Percentiles rank a stretch among this genome's conserved stretches.
Evolutionary conservation across 1,140 invertebrate species (phyloP).

Genomic region (Uloborus diversus): DNA sequence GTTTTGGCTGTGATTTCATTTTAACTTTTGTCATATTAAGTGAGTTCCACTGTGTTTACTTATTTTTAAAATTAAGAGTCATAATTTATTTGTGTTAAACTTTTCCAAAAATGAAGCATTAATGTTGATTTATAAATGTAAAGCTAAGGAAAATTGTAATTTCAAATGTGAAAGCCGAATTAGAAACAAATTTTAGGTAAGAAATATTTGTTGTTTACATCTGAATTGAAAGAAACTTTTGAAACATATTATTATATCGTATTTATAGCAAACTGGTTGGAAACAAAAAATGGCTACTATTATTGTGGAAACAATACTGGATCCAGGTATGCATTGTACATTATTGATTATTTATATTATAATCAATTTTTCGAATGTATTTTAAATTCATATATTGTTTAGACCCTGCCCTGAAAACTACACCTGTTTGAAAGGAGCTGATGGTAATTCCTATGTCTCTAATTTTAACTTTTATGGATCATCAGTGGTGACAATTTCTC

Average conservation of each 20-base stretch:
- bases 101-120: too few relatives aligned
- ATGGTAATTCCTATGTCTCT: constrained; percentile 41
- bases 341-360: neutral
- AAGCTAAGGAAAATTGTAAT: too few relatives aligned
- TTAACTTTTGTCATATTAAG: too few relatives aligned
- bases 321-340: constrained; percentile 12
- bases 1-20: too few relatives aligned
- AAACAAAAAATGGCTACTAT: constrained; percentile 43
- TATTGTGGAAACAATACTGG: constrained; percentile 47
- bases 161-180: too few relatives aligned
- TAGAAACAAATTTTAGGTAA: too few relatives aligned
- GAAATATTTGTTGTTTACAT: too few relatives aligned
- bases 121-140: too few relatives aligned
- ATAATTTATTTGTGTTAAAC: too few relatives aligned
- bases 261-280: constrained; percentile 40
- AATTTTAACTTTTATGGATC: constrained; percentile 54
- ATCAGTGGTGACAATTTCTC: constrained; percentile 45
- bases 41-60: too few relatives aligned
- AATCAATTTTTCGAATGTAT: neutral
- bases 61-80: too few relatives aligned
- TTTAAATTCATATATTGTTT: neutral
- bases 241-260: neutral
- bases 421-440: constrained; percentile 41
- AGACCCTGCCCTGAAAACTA: constrained; percentile 35
- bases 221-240: neutral